A percentile compares a stretch with the other conserved stretches of the same genome.
These are phyloP conservation scores for Morone saxatilis DNA, from an alignment of 2,113 vertebrate species.

Conservation along the genomic window DNA sequence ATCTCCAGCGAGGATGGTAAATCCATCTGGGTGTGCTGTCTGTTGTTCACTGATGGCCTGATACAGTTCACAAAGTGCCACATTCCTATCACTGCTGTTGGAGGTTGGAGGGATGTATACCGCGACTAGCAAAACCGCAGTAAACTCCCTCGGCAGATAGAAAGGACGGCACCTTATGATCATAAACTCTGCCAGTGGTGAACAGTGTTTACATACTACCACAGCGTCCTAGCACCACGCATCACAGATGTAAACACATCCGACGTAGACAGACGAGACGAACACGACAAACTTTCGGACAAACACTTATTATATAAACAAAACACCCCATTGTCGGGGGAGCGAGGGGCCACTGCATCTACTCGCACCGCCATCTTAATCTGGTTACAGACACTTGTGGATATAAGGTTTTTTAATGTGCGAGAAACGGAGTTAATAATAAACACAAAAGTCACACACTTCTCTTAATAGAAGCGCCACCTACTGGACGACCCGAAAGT, in stretches of 20 bases:
- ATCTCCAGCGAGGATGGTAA: neutral
- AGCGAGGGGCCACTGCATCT: no score
- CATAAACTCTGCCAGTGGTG: conserved; percentile 26
- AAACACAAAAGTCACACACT: no score
- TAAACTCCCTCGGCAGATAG: neutral
- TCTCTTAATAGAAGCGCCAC: no score
- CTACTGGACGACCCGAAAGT: no score
- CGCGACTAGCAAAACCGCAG: conserved; percentile 5
- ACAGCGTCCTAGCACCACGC: conserved; percentile 10
- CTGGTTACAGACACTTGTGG: no score
- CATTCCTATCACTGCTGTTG: conserved; percentile 26
- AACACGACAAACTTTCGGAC: no score
- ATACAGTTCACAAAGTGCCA: conserved; percentile 22
- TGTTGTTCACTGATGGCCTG: conserved; percentile 1
- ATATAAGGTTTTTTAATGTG: no score
- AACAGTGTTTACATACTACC: conserved; percentile 23
- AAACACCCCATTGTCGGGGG: no score
- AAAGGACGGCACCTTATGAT: neutral
- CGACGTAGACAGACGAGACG: no score
- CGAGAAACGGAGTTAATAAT: no score
- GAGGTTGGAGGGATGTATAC: conserved; percentile 30
- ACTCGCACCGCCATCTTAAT: no score
- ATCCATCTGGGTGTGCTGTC: neutral
- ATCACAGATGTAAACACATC: conserved; percentile 33
- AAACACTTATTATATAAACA: no score